Evolutionary conservation across 2,797 vertebrate genomes (phyloP), one percentile per base, ranked within the genome.

Genomic region (Pangasius sanitwongsei): DNA sequence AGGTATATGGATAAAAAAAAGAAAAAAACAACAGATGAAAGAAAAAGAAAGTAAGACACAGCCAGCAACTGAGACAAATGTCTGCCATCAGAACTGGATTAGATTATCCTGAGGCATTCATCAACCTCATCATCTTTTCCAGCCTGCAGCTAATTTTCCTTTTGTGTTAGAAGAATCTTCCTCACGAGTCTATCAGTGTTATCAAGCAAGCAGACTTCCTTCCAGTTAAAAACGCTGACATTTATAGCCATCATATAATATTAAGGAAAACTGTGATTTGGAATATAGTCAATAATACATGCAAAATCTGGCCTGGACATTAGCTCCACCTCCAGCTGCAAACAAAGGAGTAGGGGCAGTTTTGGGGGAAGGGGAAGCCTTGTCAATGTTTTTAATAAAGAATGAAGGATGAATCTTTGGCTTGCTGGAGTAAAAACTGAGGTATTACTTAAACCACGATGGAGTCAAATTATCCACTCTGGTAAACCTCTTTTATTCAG

Each of bases 21-120:
- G 18, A 55, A 48, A 37, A 74, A 74, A 69, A 31, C 57, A 81
- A 87, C 34, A 84, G 78, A 75, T 37, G 61, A 86, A 82, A 89
- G 55, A 77, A 83, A 88, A 78, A 85, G 80, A 90, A 83, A 83
- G 75, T 78, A 55, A 83, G 34, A 90, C 50, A 59, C 20, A 86
- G 25, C 25, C 90, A 85, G 81, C 63, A 89, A 89, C 77, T 34
- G 91, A 90, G 90, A 93, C 93, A 93, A 91, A 88, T 94, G 94
- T 92, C 89, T 90, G 89, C 91, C 88, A 91, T 93, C 88, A 92
- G 93, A 93, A 93, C 87, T 93, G 92, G 92, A 91, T 90, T 90
- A 91, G 84, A 90, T 88, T 90, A 92, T 91, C 87, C 86, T n/a
- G 89, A 89, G 69, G 88, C 91, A 91, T 92, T 89, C 82, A 89